phyloP scores from a whole-genome alignment of 2,797 vertebrate species.

The Brachyrhaphis roseni region DNA sequence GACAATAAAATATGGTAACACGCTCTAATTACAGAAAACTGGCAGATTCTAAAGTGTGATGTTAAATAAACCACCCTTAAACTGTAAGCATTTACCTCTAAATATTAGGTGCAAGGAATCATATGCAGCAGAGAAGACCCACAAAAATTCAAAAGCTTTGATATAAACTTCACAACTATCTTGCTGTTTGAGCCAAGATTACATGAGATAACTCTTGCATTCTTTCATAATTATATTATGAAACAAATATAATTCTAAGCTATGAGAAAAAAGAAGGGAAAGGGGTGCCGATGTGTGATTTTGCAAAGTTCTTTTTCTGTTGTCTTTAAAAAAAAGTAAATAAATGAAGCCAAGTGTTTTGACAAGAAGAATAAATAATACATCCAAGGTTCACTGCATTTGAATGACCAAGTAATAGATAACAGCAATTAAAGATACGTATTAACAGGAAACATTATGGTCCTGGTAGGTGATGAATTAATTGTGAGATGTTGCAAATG shows the following conservation, averaged over 20 bases:
- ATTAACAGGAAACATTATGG: background rate
- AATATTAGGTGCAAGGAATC: background rate
- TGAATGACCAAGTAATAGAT: background rate
- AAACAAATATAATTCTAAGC: background rate
- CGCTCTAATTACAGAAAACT: constrained; percentile 1
- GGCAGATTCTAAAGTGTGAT: background rate
- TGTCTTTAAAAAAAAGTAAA: background rate
- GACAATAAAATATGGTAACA: constrained; percentile 8
- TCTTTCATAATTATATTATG: no score
- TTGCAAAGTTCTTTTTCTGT: background rate
- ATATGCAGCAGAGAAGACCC: background rate
- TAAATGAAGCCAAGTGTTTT: background rate
- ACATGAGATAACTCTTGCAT: background rate
- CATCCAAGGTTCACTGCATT: background rate
- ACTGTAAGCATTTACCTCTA: background rate
- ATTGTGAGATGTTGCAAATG: background rate
- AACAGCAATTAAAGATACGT: no score
- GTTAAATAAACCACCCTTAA: background rate
- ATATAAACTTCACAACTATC: background rate
- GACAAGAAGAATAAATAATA: background rate
- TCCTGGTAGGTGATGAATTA: background rate
- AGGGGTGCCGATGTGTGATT: background rate
- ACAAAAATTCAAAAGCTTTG: background rate
- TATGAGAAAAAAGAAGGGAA: background rate
- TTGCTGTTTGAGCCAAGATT: background rate